Conservation (phyloP, 1,140 invertebrate species). For the Phthorimaea operculella region DNA sequence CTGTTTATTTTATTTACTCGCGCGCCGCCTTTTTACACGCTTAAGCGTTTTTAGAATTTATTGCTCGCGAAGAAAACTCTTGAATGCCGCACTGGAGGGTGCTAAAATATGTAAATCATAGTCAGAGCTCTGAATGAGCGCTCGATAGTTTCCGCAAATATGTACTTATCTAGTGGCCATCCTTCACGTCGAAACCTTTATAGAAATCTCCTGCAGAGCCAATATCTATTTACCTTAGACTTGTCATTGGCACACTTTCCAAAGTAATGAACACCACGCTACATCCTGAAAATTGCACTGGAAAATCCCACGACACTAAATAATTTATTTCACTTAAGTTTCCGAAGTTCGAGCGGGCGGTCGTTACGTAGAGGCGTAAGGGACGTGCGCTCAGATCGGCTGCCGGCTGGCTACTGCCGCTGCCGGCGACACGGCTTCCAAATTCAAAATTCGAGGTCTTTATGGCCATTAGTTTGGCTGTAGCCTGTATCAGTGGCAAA, state of each 20-base stretch:
- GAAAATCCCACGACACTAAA: slow-evolving; percentile 3
- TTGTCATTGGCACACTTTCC: slow-evolving; percentile 28
- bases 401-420: slow-evolving; percentile 43
- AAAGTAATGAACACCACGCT: slow-evolving; percentile 31
- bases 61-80: background rate
- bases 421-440: slow-evolving; percentile 28
- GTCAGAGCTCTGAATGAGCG: slow-evolving; percentile 1
- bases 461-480: slow-evolving; percentile 26
- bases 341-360: slow-evolving; percentile 15
- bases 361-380: slow-evolving; percentile 10
- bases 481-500: slow-evolving; percentile 33
- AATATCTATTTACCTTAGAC: slow-evolving; percentile 60
- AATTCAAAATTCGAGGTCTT: slow-evolving; percentile 49
- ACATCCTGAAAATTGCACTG: slow-evolving; percentile 27
- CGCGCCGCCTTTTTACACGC: background rate
- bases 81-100: background rate
- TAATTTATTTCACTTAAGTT: slow-evolving; percentile 12
- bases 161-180: slow-evolving; percentile 7
- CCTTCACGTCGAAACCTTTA: background rate
- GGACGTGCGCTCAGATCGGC: slow-evolving; percentile 35
- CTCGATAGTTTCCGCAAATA: slow-evolving; percentile 35
- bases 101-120: background rate
- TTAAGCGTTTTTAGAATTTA: background rate
- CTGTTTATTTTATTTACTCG: slow-evolving; percentile 13
- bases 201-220: slow-evolving; percentile 15